Evolutionary conservation across 1,140 invertebrate species (phyloP).

Genomic region (Oscheius sp.): DNA sequence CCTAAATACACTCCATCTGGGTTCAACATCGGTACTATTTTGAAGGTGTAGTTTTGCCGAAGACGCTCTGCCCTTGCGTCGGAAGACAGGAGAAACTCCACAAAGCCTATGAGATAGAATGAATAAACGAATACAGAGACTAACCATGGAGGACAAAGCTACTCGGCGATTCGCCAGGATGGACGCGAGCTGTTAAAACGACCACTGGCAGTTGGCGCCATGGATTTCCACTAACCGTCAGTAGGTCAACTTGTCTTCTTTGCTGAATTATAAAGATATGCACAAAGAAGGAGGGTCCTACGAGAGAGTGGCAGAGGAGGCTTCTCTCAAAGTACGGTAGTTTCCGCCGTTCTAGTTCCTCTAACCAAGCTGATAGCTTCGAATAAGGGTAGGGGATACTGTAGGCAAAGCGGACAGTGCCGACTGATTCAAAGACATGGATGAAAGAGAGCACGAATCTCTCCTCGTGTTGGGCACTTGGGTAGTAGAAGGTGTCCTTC

Average conservation of each 20-base stretch:
- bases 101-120: slow-evolving; percentile 65
- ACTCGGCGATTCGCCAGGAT: slow-evolving; percentile 82
- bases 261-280: slow-evolving; percentile 80
- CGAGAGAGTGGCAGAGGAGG: slow-evolving; percentile 72
- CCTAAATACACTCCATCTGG: slow-evolving; percentile 71
- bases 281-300: no score
- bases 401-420: slow-evolving; percentile 82
- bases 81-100: slow-evolving; percentile 72
- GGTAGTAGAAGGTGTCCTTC: slow-evolving; percentile 86
- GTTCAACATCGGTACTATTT: slow-evolving; percentile 91
- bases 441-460: slow-evolving; percentile 89
- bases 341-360: slow-evolving; percentile 71
- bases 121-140: not conserved
- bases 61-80: slow-evolving; percentile 68
- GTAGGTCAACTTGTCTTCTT: slow-evolving; percentile 79
- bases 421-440: slow-evolving; percentile 77
- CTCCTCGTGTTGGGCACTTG: slow-evolving; percentile 80
- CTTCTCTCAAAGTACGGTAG: slow-evolving; percentile 70
- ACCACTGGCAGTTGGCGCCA: slow-evolving; percentile 59
- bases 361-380: slow-evolving; percentile 78
- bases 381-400: slow-evolving; percentile 91
- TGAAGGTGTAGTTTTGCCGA: slow-evolving; percentile 76
- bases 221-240: slow-evolving; percentile 77
- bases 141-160: slow-evolving; percentile 84
- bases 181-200: slow-evolving; percentile 77